These are phyloP conservation scores for Brachyhypopomus occidentalis DNA, from an alignment of 2,113 vertebrate genomes.

Conservation along the genomic window DNA sequence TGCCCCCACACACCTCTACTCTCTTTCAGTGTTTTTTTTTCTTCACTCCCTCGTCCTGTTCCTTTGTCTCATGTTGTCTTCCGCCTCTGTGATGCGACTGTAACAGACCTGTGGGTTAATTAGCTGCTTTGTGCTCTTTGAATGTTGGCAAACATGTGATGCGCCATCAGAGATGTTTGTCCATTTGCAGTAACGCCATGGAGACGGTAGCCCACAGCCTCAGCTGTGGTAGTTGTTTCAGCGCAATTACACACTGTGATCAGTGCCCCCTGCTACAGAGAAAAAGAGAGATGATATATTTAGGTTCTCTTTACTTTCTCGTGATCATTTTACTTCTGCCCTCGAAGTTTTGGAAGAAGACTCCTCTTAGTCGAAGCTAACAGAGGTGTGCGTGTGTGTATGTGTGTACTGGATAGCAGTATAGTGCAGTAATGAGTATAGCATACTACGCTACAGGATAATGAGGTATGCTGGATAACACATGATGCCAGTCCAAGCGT, in stretches of 20 bases:
- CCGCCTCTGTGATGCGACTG: constrained; percentile 53
- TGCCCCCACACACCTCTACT: background rate
- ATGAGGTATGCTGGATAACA: too few species aligned
- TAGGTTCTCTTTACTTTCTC: too few species aligned
- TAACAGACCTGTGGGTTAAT: constrained; percentile 64
- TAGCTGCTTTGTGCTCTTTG: constrained; percentile 70
- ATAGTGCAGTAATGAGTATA: too few species aligned
- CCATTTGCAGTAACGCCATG: constrained; percentile 56
- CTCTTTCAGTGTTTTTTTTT: background rate
- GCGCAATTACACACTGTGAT: background rate
- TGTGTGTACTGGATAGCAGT: too few species aligned
- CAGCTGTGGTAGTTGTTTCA: background rate
- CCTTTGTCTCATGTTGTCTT: background rate
- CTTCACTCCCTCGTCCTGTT: background rate
- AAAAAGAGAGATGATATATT: background rate
- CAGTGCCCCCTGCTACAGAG: too few species aligned
- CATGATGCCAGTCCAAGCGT: too few species aligned
- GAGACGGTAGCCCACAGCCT: background rate
- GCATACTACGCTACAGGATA: too few species aligned
- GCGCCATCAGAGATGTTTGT: constrained; percentile 68
- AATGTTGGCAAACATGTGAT: constrained; percentile 72
- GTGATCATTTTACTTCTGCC: too few species aligned
- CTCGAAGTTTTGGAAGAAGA: too few species aligned
- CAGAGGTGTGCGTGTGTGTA: too few species aligned
- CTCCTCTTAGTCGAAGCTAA: too few species aligned